Base-by-base conservation (phyloP, 2,113 vertebrate genomes). In the Propithecus coquereli region DNA sequence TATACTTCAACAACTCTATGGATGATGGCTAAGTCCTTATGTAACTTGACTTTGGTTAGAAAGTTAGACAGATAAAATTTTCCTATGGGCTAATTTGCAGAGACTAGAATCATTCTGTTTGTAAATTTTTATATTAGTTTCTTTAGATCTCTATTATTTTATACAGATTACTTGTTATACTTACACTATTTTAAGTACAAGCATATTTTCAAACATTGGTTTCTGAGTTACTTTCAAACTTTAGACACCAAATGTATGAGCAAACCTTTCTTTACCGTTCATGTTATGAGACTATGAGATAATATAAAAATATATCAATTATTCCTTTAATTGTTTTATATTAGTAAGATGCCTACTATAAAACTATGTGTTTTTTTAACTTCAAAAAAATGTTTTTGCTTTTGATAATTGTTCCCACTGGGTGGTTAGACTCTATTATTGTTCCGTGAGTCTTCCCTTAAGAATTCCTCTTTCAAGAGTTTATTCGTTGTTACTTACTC, bases 211-310 rank as follows among this genome's bases (percentile, higher is more conserved):
- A 93, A 94, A 86, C 22, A 59, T 63, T 76, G 50, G 17, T 76
- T 92, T 93, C 73, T 61, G 32, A 83, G 18, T 79, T 61, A 74
- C 80, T 91, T 94, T 89, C 18, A 81, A 95, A 77, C 30, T 91
- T 76, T 6, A n/a, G 1, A 87, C 3, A 54, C 4, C 14, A 95
- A 65, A 81, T 91, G 76, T 18, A 73, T 73, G 52, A 90, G 16
- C 61, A 94, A 79, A 73, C 14, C 12, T 74, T 91, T 88, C 52
- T 94, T 94, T 94, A 87, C 7, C 25, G 50, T 27, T 37, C 23
- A 66, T 40, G 13, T 79, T 81, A 74, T 43, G 13, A 66, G 23
- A 89, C 43, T 82, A 85, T 18, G 34, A 82, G 65, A 45, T 76
- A 83, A 73, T 47, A 32, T 5, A 81, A 79, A 80, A 45, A 63